Evolutionary conservation across 1,140 invertebrate genomes (phyloP), one percentile per base, ranked within the genome.

Genomic region (Bombus superbus): DNA sequence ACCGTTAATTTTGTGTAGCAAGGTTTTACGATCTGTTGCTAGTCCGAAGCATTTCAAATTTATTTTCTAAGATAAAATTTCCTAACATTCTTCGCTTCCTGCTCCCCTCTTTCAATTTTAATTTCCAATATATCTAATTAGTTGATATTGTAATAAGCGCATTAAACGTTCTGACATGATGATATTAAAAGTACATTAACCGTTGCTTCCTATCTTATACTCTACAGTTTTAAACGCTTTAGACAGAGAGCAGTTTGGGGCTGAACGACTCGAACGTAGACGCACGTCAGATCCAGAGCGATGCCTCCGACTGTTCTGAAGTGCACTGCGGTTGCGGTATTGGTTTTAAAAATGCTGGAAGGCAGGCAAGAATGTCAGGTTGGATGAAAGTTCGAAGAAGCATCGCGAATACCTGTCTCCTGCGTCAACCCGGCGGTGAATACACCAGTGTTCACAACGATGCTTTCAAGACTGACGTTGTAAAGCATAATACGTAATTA

Each of bases 381-480:
- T 86, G 87, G 83, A 88, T 86, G 59, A 85, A 78, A 90, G 78
- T 89, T 87, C 83, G 89, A 90, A 88, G 85, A 91, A 89, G 88
- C 77, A 86, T 85, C 80, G 88, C 71, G 53, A 86, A 81, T 87
- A 85, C 86, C 35, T 75, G 85, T 47, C 71, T 91, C 13, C 72
- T 42, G 15, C 47, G 18, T 66, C 38, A 83, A 38, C 59, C n/a
- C 8, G 2, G 59, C 40, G 42, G 22, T 44, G 3, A 62, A 40
- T 3, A 35, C 2, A 22, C 40, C 40, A n/a, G 40, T 28, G n/a
- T 64, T 38, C 44, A 57, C 42, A 72, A 64, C 42, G 42, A n/a
- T n/a, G 38, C 71, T 76, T 72, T n/a, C 47, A 59, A 82, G 81
- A 53, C 59, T 42, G 79, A 81, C 25, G 18, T 71, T 53, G 25